Evolutionary conservation across 2,113 vertebrate species (phyloP).

Genomic region (Epinephelus fuscoguttatus): DNA sequence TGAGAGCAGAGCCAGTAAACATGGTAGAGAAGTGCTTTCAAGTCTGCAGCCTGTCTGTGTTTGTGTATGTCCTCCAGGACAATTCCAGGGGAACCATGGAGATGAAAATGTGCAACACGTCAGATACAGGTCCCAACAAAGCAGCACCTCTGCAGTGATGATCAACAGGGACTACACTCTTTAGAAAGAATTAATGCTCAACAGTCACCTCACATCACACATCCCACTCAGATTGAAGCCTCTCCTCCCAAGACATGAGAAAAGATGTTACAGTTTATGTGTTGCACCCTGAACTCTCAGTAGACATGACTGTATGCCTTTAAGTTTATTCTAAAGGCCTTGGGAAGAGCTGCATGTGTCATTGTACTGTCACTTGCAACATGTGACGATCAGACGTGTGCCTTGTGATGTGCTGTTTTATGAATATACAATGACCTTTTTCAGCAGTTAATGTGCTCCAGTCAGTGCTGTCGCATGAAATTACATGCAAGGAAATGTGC

Average conservation of each 20-base stretch:
- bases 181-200: background rate
- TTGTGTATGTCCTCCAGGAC: constrained; percentile 34
- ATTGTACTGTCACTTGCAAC: constrained; percentile 33
- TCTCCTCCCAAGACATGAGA: background rate
- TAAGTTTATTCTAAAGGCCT: background rate
- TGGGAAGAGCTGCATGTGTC: background rate
- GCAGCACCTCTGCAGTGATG: background rate
- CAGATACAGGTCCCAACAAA: background rate
- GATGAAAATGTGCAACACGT: background rate
- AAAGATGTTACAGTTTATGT: background rate
- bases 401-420: constrained; percentile 57
- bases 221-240: background rate
- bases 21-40: constrained; percentile 46
- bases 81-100: constrained; percentile 44
- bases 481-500: too few species aligned
- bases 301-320: background rate
- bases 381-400: constrained; percentile 50
- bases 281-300: background rate
- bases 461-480: too few species aligned
- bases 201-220: background rate
- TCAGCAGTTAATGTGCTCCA: background rate
- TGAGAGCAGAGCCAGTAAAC: constrained; percentile 38
- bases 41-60: constrained; percentile 53
- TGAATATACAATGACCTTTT: constrained; percentile 36
- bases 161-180: background rate